Base-by-base conservation (phyloP, 1,140 invertebrate species). In the Chionoecetes opilio region DNA sequence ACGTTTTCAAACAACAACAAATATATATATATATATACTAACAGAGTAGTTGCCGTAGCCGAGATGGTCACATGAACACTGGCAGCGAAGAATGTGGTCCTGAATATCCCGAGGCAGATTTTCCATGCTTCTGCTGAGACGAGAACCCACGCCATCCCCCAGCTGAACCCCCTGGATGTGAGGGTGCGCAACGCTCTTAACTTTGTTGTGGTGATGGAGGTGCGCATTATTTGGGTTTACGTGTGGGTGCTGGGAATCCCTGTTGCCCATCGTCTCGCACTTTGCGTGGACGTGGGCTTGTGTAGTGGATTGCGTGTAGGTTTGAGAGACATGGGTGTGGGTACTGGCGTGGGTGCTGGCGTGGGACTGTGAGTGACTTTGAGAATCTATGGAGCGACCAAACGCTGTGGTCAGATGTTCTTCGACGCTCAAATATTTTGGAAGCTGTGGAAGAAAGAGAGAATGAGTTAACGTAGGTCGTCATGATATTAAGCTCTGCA, bases 31-130 rank as follows among this genome's bases (percentile, higher is more conserved):
- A 34, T n/a, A 29, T n/a, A 63, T 8, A 96, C 96, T 96, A 53
- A 96, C 96, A 63, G 95, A 96, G 91, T 93, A 96, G 87, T 96
- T 96, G 0, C 96, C 96, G 46, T 96, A 96, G 75, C 96, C 96
- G 3, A 96, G 35, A 90, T 96, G 96, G 46, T 96, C 94, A 46
- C 96, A 96, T 53, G 96, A 95, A 86, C 96, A 96, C 90, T 96
- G 94, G 41, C 96, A 96, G 89, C 95, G 95, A 2, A 96, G 95
- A 75, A 96, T 96, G 75, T 96, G 96, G 1, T 96, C 95, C 84
- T 96, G 92, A 14, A 96, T 96, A 38, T 96, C 96, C 84, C 37
- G 82, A 0, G 96, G 96, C 6, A 96, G 84, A 37, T 96, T 90
- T 37, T 96, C 96, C 29, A 96, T 32, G 31, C 94, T 95, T 53